Evolutionary conservation across 2,113 vertebrate genomes (phyloP).

Genomic region (Corvus cornix): DNA sequence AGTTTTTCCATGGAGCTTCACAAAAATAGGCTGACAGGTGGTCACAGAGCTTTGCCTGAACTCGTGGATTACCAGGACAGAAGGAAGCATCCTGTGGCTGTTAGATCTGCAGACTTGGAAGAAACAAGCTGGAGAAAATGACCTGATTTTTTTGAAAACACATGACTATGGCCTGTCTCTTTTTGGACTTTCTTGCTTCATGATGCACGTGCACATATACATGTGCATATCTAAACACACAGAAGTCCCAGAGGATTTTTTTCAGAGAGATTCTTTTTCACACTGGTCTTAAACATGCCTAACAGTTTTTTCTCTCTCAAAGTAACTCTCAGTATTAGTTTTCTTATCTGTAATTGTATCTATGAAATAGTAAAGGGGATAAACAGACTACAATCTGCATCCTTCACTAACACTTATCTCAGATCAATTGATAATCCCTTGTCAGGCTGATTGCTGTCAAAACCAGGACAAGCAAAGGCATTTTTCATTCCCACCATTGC

Average conservation of each 20-base stretch:
- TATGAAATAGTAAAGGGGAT: background rate
- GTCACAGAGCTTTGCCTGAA: background rate
- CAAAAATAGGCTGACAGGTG: slow-evolving; percentile 53
- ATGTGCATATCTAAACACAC: background rate
- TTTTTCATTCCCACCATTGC: slow-evolving; percentile 41
- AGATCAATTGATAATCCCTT: slow-evolving; percentile 35
- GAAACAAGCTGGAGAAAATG: background rate
- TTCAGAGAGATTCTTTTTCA: background rate
- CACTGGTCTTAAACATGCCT: background rate
- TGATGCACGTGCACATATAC: rapidly evolving
- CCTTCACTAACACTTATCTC: background rate
- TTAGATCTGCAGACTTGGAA: background rate
- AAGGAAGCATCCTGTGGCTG: slow-evolving; percentile 1
- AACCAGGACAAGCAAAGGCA: slow-evolving; percentile 36
- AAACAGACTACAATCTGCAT: background rate
- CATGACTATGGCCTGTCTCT: background rate
- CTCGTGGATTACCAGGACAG: background rate
- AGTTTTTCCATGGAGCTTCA: background rate
- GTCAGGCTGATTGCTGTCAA: slow-evolving; percentile 40
- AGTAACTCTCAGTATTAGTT: background rate
- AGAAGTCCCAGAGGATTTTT: background rate
- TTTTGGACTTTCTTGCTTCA: background rate
- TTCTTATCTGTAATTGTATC: background rate
- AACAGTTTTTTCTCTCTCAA: background rate
- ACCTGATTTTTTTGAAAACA: background rate